A percentile compares a stretch with the other conserved stretches of the same genome.
Evolutionary conservation across 2,113 vertebrate species (phyloP).

Genomic region (Alethe castanea): DNA sequence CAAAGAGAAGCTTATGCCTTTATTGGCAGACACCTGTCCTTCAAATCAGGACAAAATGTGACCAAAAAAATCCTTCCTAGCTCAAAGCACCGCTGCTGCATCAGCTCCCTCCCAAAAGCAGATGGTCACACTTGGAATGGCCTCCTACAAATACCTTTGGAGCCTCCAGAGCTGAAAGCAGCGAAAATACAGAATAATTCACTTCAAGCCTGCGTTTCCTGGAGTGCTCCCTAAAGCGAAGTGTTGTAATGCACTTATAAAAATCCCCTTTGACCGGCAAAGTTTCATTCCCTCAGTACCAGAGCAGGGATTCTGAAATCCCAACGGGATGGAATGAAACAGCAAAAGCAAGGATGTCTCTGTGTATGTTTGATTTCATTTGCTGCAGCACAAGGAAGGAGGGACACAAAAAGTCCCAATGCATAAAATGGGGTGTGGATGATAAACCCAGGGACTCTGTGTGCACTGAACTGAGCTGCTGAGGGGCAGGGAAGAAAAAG

Average conservation of each 20-base stretch:
- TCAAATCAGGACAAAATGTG: no score
- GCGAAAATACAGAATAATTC: neutral
- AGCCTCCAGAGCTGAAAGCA: neutral
- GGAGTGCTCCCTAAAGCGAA: neutral
- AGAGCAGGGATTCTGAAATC: neutral
- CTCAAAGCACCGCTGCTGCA: neutral
- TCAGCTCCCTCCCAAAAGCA: neutral
- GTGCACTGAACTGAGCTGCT: neutral
- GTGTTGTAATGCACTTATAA: neutral
- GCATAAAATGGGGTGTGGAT: neutral
- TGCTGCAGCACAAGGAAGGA: neutral
- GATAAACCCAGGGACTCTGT: neutral
- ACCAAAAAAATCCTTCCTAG: neutral
- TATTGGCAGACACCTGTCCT: no score
- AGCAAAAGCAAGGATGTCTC: neutral
- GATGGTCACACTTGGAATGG: neutral
- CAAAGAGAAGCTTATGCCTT: no score
- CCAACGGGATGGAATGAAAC: rapidly evolving
- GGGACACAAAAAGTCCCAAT: neutral
- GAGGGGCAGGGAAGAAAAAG: neutral
- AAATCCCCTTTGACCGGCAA: neutral
- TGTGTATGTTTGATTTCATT: rapidly evolving
- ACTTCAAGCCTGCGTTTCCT: rapidly evolving
- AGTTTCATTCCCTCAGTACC: neutral
- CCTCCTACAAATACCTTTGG: neutral